Evolutionary conservation across 1,140 invertebrate species (phyloP), one percentile per base, ranked within the genome.

Genomic region (Drosophila sp.): DNA sequence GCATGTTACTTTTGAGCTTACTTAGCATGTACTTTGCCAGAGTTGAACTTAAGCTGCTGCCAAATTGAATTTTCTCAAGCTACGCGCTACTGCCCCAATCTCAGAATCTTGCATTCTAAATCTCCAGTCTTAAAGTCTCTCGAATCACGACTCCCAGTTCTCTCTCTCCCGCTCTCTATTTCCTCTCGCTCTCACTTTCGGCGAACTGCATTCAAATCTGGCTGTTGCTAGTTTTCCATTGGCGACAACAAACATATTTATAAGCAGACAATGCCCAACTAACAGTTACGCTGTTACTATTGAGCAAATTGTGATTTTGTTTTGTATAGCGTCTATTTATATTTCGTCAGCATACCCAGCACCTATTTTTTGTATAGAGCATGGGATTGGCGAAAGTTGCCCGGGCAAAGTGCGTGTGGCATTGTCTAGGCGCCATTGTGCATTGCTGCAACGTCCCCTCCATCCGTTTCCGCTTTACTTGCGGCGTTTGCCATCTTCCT

Each of bases 1-100:
- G 65, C 80, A 73, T 87, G 78, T 86, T 89, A 89, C 78, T 89
- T 89, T 89, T 79, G 75, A 82, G 82, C 82, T 87, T 87, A 89
- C 82, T 87, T 87, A 87, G 82, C 79, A 87, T 87, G 78, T 87
- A 87, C 82, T 87, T 87, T 73, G 80, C 67, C 59, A 54, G 56
- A 63, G 78, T 69, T 70, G 16, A 70, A 63, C 75, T 78, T 87
- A 87, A 87, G 82, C 83, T 82, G 78, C 83, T 78, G 43, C 83
- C 69, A 87, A 87, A 87, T 87, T 87, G 83, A 87, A 87, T 87
- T 89, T 83, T 72, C 72, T 62, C 70, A 62, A 63, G 57, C 64
- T 43, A 16, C 11, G 62, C 53, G 14, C 43, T 7, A 57, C 41
- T 43, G 45, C 45, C 63, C 34, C 41, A 45, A 72, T 57, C 69